These are phyloP conservation scores for Lepeophtheirus salmonis DNA, from an alignment of 1,140 invertebrate genomes.

Conservation along the genomic window DNA sequence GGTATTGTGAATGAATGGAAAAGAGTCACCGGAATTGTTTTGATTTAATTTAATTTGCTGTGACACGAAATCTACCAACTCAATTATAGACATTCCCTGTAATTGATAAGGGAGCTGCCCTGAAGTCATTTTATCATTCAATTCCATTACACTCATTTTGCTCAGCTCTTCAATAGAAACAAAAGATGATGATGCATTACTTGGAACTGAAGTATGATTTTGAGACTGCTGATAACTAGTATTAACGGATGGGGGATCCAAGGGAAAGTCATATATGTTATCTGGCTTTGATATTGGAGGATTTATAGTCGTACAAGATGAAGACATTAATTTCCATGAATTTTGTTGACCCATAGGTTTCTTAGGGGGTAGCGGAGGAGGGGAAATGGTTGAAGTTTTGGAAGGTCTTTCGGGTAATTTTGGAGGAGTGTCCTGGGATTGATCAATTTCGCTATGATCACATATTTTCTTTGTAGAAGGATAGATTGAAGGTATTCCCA, in stretches of 20 bases:
- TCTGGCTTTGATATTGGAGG: not conserved
- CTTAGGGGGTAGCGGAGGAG: slow-evolving; percentile 17
- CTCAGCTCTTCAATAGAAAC: slow-evolving; percentile 7
- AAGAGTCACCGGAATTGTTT: not conserved
- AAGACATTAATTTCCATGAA: not conserved
- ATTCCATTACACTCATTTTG: slow-evolving; percentile 17
- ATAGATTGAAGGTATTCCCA: not conserved
- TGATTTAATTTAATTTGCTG: not conserved
- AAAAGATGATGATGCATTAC: not conserved
- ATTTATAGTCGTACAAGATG: not conserved
- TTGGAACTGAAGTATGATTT: not conserved
- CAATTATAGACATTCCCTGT: slow-evolving; percentile 16
- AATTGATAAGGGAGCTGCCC: slow-evolving; percentile 11
- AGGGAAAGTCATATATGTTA: slow-evolving; percentile 11
- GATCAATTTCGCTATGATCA: not conserved
- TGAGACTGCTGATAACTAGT: not conserved
- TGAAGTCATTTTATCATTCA: slow-evolving; percentile 9
- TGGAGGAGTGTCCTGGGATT: slow-evolving; percentile 6
- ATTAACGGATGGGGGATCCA: not conserved
- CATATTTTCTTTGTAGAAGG: not conserved
- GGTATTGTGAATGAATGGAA: not conserved
- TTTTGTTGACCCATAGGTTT: slow-evolving; percentile 13
- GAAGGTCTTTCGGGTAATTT: slow-evolving; percentile 11
- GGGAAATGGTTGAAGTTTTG: slow-evolving; percentile 1
- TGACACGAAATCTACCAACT: slow-evolving; percentile 7